These are phyloP conservation scores for Megaleporinus macrocephalus DNA, from an alignment of 2,113 vertebrate genomes.

Conservation along the genomic window DNA sequence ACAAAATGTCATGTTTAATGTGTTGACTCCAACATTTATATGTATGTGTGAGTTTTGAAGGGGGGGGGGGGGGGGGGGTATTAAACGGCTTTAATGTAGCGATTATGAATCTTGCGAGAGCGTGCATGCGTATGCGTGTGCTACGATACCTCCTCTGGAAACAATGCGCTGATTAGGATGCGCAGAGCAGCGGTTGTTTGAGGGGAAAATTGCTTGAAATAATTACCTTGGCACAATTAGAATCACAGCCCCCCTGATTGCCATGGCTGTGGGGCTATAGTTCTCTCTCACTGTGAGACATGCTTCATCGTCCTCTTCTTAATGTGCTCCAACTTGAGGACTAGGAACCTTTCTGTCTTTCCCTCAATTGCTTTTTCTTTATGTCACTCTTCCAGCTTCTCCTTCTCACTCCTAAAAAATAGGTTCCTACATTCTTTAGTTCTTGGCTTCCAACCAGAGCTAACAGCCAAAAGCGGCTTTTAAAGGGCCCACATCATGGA, in stretches of 20 bases:
- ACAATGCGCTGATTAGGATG: slow-evolving; percentile 68
- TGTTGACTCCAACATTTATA: not conserved
- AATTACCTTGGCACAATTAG: slow-evolving; percentile 65
- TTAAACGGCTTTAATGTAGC: slow-evolving; percentile 57
- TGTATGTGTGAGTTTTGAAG: slow-evolving; percentile 1
- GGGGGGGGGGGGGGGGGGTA: not conserved
- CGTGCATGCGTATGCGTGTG: slow-evolving; percentile 1
- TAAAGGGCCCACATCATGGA: no score
- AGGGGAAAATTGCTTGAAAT: slow-evolving; percentile 63
- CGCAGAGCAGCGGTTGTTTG: slow-evolving; percentile 55
- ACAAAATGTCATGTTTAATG: not conserved
- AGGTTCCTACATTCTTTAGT: no score
- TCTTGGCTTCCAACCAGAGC: no score
- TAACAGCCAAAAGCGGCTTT: no score
- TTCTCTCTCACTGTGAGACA: slow-evolving; percentile 23
- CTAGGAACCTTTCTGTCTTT: slow-evolving; percentile 11
- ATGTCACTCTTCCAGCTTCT: slow-evolving; percentile 6
- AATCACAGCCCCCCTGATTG: slow-evolving; percentile 58
- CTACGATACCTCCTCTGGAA: slow-evolving; percentile 49
- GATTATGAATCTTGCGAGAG: slow-evolving; percentile 58
- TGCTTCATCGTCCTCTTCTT: slow-evolving; percentile 20
- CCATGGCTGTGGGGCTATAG: slow-evolving; percentile 27
- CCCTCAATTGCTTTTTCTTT: not conserved
- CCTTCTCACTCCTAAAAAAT: not conserved
- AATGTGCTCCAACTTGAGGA: slow-evolving; percentile 28